phyloP scores from a whole-genome alignment of 2,888 invertebrate species.

The Mamestra brassicae region DNA sequence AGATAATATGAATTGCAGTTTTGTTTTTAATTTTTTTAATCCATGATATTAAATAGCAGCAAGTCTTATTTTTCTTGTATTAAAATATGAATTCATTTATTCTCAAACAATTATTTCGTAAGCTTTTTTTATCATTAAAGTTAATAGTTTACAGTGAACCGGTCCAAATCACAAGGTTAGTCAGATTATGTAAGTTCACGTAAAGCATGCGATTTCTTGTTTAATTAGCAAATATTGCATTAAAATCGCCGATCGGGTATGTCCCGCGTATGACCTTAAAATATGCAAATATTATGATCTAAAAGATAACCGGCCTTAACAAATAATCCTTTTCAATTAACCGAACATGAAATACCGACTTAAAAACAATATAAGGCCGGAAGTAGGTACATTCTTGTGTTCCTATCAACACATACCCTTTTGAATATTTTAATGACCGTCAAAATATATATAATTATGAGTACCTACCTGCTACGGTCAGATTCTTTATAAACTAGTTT shows the following conservation, averaged over 20 bases:
- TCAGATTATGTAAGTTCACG: not conserved
- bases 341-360: not conserved
- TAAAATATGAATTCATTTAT: not conserved
- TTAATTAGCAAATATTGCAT: conserved; percentile 30
- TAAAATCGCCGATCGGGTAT: not conserved
- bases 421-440: too few relatives aligned
- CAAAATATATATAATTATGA: too few relatives aligned
- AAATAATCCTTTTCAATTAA: not conserved
- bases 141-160: not conserved
- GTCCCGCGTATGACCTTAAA: conserved; percentile 9
- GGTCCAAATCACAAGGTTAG: not conserved
- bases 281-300: conserved; percentile 13
- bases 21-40: too few relatives aligned
- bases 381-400: not conserved
- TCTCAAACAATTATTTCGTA: not conserved
- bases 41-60: too few relatives aligned
- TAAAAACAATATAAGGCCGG: not conserved
- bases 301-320: not conserved
- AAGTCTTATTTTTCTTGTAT: too few relatives aligned
- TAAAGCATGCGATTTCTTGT: conserved; percentile 3
- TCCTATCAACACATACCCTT: not conserved
- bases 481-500: too few relatives aligned
- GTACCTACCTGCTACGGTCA: too few relatives aligned
- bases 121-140: not conserved
- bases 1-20: too few relatives aligned